phyloP scores from a whole-genome alignment of 2,113 vertebrate species.

The Petroica traversi region DNA sequence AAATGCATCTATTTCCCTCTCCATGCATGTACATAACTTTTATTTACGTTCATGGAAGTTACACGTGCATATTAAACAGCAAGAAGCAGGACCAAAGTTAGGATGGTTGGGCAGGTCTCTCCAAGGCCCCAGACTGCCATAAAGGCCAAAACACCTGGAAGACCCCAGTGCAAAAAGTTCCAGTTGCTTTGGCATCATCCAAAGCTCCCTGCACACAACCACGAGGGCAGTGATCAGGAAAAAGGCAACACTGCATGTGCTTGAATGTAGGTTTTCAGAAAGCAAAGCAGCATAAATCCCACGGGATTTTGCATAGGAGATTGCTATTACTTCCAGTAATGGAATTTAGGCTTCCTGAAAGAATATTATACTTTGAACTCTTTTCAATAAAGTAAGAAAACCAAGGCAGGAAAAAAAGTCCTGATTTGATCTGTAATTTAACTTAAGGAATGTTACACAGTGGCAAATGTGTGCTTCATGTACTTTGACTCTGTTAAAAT shows the following conservation, averaged over 20 bases:
- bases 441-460: constrained; percentile 7
- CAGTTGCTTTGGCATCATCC: not conserved
- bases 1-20: constrained; percentile 4
- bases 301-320: constrained; percentile 44
- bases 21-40: not conserved
- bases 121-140: not conserved
- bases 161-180: not conserved
- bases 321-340: constrained; percentile 69
- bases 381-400: constrained; percentile 33
- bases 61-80: not conserved
- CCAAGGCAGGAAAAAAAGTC: not conserved
- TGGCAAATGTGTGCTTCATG: constrained; percentile 14
- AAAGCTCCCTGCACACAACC: not conserved
- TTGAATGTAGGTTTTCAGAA: constrained; percentile 57
- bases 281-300: constrained; percentile 27
- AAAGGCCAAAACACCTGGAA: not conserved
- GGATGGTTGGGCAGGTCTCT: not conserved
- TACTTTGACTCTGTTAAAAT: constrained; percentile 21
- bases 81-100: not conserved
- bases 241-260: not conserved
- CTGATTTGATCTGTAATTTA: not conserved
- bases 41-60: not conserved
- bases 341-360: constrained; percentile 65
- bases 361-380: constrained; percentile 45
- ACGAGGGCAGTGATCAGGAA: not conserved